Evolutionary conservation across 2,113 vertebrate species (phyloP).

Genomic region (Benthochromis sp.): DNA sequence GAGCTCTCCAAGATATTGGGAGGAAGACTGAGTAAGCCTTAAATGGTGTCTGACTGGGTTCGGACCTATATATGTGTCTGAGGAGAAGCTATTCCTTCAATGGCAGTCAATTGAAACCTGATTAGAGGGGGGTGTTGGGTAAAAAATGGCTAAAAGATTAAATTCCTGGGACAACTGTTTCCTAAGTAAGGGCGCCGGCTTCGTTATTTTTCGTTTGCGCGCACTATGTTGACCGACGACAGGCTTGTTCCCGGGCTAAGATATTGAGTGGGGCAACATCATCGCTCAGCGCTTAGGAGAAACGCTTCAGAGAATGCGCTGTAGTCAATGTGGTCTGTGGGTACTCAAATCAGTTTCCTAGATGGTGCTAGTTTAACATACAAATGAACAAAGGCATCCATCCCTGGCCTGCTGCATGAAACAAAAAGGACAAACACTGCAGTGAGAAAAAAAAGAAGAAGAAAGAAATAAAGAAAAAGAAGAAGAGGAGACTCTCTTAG

Average conservation of each 20-base stretch:
- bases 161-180: constrained; percentile 64
- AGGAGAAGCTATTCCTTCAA: constrained; percentile 42
- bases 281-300: constrained; percentile 25
- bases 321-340: constrained; percentile 12
- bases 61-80: constrained; percentile 54
- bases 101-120: constrained; percentile 69
- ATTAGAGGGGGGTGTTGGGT: constrained; percentile 55
- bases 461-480: background rate
- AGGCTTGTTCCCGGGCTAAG: constrained; percentile 48
- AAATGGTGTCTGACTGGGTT: constrained; percentile 64
- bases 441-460: background rate
- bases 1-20: constrained; percentile 67
- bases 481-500: background rate
- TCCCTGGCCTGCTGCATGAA: background rate
- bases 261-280: constrained; percentile 37
- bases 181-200: constrained; percentile 57
- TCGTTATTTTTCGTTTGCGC: constrained; percentile 58
- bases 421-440: background rate
- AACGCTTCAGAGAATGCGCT: background rate
- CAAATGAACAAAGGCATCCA: constrained; percentile 10
- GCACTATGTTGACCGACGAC: constrained; percentile 51
- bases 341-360: constrained; percentile 24
- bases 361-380: constrained; percentile 25
- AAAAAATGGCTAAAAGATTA: constrained; percentile 63
- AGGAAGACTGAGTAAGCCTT: constrained; percentile 66